phyloP scores from a whole-genome alignment of 2,113 vertebrate species.

The Manacus vitellinus region DNA sequence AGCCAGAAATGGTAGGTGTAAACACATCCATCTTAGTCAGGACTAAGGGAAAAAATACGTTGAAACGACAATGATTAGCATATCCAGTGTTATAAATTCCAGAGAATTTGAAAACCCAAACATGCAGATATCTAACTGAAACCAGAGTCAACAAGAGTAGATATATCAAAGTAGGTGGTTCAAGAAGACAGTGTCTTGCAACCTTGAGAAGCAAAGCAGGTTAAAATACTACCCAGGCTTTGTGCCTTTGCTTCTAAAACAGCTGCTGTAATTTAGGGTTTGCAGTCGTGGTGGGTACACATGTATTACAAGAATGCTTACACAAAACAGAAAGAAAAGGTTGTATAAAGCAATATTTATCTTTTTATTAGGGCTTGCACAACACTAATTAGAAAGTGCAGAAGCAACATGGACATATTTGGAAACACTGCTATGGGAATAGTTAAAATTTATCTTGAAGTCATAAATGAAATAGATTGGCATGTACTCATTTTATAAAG shows the following conservation, averaged over 20 bases:
- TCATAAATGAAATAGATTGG: neutral
- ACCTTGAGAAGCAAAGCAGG: neutral
- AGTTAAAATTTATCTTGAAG: slow-evolving; percentile 29
- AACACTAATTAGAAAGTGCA: neutral
- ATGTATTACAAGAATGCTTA: neutral
- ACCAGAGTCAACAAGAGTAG: neutral
- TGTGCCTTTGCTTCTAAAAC: neutral
- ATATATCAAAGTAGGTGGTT: neutral
- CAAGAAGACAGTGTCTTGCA: neutral
- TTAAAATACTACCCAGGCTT: neutral
- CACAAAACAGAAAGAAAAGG: neutral
- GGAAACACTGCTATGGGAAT: neutral
- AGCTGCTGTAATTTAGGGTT: neutral
- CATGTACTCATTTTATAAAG: neutral
- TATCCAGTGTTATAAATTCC: neutral
- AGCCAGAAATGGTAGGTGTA: neutral
- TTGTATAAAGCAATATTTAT: neutral
- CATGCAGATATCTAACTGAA: neutral
- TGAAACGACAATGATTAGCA: neutral
- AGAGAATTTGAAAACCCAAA: neutral
- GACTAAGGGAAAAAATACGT: neutral
- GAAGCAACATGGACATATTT: neutral
- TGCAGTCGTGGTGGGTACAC: neutral
- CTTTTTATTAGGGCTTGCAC: neutral
- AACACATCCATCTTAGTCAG: neutral